A percentile compares a stretch with the other conserved stretches of the same genome.
phyloP scores from a whole-genome alignment of 1,140 invertebrate genomes.

The Panulirus ornatus region DNA sequence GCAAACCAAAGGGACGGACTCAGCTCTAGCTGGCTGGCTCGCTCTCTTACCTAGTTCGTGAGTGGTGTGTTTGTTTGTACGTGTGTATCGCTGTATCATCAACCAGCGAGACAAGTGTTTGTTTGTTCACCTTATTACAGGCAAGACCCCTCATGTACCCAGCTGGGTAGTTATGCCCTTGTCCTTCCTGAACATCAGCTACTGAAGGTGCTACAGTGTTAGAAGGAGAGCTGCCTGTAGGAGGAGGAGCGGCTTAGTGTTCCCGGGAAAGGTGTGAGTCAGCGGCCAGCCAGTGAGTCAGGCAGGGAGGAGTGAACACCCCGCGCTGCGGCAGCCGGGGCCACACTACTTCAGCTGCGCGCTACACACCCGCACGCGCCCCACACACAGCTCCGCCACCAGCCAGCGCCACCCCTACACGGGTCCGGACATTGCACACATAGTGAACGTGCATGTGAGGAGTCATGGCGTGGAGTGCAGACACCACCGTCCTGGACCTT shows the following conservation, averaged over 20 bases:
- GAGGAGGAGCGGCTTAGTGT: not conserved
- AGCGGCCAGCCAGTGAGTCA: slow-evolving; percentile 55
- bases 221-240: not conserved
- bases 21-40: not conserved
- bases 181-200: not conserved
- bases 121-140: not conserved
- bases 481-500: slow-evolving; percentile 54
- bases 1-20: not conserved
- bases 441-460: slow-evolving; percentile 63
- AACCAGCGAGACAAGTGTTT: slow-evolving; percentile 1
- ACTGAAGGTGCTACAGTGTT: not conserved
- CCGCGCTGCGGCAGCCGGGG: not conserved
- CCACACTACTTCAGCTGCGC: slow-evolving; percentile 44
- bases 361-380: slow-evolving; percentile 13
- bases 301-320: slow-evolving; percentile 32
- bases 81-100: slow-evolving; percentile 22
- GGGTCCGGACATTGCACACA: slow-evolving; percentile 63
- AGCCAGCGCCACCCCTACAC: slow-evolving; percentile 21
- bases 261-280: slow-evolving; percentile 16
- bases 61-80: slow-evolving; percentile 20
- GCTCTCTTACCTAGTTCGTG: not conserved
- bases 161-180: no score
- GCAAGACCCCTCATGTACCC: no score
- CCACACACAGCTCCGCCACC: slow-evolving; percentile 18
- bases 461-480: slow-evolving; percentile 59